Base-by-base conservation (phyloP, 2,888 invertebrate species). In the Mimachlamys varia region DNA sequence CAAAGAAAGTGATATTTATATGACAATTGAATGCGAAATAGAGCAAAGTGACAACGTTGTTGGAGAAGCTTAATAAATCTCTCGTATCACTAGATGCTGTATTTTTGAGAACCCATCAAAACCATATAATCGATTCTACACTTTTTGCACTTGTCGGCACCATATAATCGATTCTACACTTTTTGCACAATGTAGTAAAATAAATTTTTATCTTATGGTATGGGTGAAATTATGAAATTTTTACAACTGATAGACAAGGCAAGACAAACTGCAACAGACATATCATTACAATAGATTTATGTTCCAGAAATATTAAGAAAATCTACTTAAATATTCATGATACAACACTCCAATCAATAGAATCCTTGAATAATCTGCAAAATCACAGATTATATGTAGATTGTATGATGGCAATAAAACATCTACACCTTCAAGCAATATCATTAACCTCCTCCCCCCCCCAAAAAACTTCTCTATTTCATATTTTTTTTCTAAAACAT, bases 121-220 rank as follows among this genome's bases (percentile, higher is more conserved):
- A 44, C 44, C 4, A 7, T 12, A 0, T 33, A 13, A 76, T 27
- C 27, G 33, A 76, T 27, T 33, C 76, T 33, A 76, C 17, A 76
- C 76, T 76, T 76, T 76, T 27, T 76, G 62, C 27, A 76, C 62
- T n/a, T n/a, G n/a, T n/a, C n/a, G n/a, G n/a, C n/a, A n/a, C n/a
- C n/a, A n/a, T n/a, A n/a, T n/a, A n/a, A n/a, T n/a, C n/a, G n/a
- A n/a, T n/a, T n/a, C n/a, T n/a, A n/a, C n/a, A n/a, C n/a, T n/a
- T 76, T 76, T 27, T 76, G 62, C 27, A 76, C 62, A 76, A 76
- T 76, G n/a, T n/a, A n/a, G n/a, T n/a, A n/a, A 76, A n/a, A 76
- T n/a, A 76, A 76, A 76, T 27, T 76, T 27, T 33, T 33, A 76
- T 13, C 27, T 12, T 27, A 19, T 17, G 19, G 13, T n/a, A 62